Base-by-base conservation (phyloP, 1,140 invertebrate species). In the Hydropsyche tenuis region DNA sequence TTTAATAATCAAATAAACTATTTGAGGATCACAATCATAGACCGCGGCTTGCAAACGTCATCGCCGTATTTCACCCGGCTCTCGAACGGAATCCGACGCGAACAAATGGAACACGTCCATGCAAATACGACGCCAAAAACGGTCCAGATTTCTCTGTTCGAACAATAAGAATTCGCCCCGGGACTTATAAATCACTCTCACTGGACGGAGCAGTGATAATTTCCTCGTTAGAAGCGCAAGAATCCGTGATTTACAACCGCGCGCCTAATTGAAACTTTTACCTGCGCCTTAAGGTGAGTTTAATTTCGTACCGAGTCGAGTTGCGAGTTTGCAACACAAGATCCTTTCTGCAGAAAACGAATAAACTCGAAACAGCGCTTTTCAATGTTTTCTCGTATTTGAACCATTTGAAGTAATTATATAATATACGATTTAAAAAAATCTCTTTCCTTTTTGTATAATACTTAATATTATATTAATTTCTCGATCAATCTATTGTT, bases 11-110 rank as follows among this genome's bases (percentile, higher is more conserved):
- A 37, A 37, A 3, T 37, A 3, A 37, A 37, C 30, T 37, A 37
- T 37, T 37, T 9, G 30, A 37, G 30, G 9, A 4, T 37, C 30
- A 9, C 48, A 16, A 53, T 22, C 64, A 37, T 27, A 70, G 18
- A 27, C 48, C 14, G 30, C 37, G 42, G 71, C 74, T 76, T 70
- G 70, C 74, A 62, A 72, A 66, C 71, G 75, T 76, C 72, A 46
- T 56, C 60, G 69, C 46, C 46, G 46, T 76, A 73, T 76, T 76
- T 73, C 65, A 73, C 72, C 16, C 27, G 63, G 22, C 46, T 48
- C 62, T 73, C 68, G 69, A 42, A 30, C 16, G 48, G 53, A 71
- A 71, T 73, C 71, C 3, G 9, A 37, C 69, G 66, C 63, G 42
- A 63, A 69, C 30, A 37, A 37, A 37, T 37, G 30, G 30, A 37